Base-by-base conservation (phyloP, 1,140 invertebrate species). In the Drosophila teissieri region DNA sequence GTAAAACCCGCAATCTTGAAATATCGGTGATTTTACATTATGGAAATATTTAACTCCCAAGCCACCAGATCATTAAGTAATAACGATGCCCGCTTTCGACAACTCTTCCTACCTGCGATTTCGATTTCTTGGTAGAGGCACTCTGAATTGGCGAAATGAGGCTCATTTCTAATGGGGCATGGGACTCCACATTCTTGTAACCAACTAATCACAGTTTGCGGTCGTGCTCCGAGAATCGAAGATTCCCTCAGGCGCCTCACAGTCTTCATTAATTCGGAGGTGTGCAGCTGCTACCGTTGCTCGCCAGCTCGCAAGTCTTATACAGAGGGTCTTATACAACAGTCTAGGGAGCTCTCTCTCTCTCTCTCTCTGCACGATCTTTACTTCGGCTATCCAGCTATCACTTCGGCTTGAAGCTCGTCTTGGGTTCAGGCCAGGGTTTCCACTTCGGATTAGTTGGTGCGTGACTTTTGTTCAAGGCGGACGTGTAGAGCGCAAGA, bases 391-490 rank as follows among this genome's bases (percentile, higher is more conserved):
- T 14, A 17, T 0, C 4, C 22, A 10, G 42, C 19, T 14, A 17
- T 1, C 4, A 15, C 63, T 34, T 49, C 60, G 56, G 27, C 49
- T 63, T 56, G 3, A 34, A 56, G 27, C 45, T 54, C 17, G 60
- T 46, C 53, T 52, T 58, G 60, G 40, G 39, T 48, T 73, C 46
- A 72, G 65, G 61, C 69, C 64, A 52, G 63, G 69, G 36, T 61
- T 68, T 61, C 61, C 56, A 52, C 61, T 76, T 57, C 36, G 48
- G 27, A 51, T 82, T 75, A 86, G 82, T 86, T 72, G 58, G 54
- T 88, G 82, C 82, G 82, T 67, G 82, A 75, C 69, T 82, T 82
- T 36, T 15, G 40, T 60, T 15, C 64, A 54, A 64, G 48, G 8
- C 62, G 24, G 78, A 82, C 69, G 78, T 82, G 58, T 4, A 24